Evolutionary conservation across 2,113 vertebrate species (phyloP).

Genomic region (Chelonoidis abingdonii): DNA sequence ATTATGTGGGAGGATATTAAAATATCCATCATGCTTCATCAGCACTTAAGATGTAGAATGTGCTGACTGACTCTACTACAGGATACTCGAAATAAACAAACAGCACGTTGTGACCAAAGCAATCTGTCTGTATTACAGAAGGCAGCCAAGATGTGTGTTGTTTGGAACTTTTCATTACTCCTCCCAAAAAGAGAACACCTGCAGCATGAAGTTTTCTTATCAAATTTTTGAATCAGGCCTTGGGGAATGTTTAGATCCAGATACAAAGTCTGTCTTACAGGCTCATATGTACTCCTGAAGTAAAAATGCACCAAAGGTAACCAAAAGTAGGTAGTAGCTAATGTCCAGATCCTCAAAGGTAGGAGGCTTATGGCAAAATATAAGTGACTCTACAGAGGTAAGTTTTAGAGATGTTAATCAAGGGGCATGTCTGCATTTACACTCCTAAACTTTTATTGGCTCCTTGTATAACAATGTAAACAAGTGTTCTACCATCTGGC

Average conservation of each 20-base stretch:
- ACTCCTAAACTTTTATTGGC: neutral
- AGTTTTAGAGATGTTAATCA: neutral
- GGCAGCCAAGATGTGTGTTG: neutral
- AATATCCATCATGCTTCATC: neutral
- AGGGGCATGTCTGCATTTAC: neutral
- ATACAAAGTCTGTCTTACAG: fast-evolving
- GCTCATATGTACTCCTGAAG: neutral
- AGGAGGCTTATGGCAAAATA: neutral
- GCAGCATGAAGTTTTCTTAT: neutral
- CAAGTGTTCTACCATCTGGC: neutral
- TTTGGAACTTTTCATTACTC: neutral
- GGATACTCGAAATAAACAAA: fast-evolving
- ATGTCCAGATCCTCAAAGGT: neutral
- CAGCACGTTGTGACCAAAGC: neutral
- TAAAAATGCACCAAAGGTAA: neutral
- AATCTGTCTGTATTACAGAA: neutral
- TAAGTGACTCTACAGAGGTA: neutral
- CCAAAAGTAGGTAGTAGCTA: neutral
- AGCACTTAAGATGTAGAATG: neutral
- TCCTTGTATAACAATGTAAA: neutral
- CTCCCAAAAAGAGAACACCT: neutral
- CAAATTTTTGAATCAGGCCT: neutral
- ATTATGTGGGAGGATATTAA: neutral
- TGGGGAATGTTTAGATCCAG: neutral
- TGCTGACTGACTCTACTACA: neutral